Evolutionary conservation across 1,140 invertebrate genomes (phyloP).

Genomic region (Bacillus rossius): DNA sequence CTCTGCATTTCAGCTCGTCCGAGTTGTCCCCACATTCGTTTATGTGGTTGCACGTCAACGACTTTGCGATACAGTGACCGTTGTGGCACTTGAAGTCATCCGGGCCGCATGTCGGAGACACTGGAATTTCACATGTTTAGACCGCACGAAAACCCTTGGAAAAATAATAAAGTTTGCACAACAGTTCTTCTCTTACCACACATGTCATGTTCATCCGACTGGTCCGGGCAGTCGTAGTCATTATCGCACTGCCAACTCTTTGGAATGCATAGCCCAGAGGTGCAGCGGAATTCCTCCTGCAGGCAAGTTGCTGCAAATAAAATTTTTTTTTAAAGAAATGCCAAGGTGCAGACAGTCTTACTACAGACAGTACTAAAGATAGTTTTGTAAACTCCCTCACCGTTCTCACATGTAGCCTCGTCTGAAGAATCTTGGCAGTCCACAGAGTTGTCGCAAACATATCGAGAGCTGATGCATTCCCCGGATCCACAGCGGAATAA

Average conservation of each 20-base stretch:
- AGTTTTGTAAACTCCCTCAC: neutral
- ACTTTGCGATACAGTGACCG: slow-evolving; percentile 23
- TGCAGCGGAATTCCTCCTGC: slow-evolving; percentile 50
- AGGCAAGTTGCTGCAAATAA: slow-evolving; percentile 42
- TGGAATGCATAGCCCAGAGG: slow-evolving; percentile 66
- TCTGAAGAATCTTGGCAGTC: slow-evolving; percentile 53
- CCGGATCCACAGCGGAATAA: slow-evolving; percentile 25
- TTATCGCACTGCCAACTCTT: slow-evolving; percentile 68
- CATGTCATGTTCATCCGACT: slow-evolving; percentile 46
- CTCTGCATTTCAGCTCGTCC: slow-evolving; percentile 25
- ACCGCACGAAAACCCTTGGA: neutral
- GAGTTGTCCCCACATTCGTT: slow-evolving; percentile 29
- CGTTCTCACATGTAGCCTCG: slow-evolving; percentile 22
- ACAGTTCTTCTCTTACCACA: slow-evolving; percentile 9
- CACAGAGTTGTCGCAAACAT: slow-evolving; percentile 50
- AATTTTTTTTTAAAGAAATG: neutral
- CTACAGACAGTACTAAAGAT: neutral
- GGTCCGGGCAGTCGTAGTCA: slow-evolving; percentile 57
- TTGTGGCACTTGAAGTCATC: slow-evolving; percentile 4
- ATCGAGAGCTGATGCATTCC: slow-evolving; percentile 44
- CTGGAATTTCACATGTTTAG: neutral
- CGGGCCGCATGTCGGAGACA: neutral
- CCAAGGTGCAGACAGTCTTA: neutral
- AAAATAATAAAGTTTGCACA: neutral
- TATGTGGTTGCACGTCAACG: slow-evolving; percentile 19